These are phyloP conservation scores for Actenoides hombroni DNA, from an alignment of 2,113 vertebrate species.

Conservation along the genomic window DNA sequence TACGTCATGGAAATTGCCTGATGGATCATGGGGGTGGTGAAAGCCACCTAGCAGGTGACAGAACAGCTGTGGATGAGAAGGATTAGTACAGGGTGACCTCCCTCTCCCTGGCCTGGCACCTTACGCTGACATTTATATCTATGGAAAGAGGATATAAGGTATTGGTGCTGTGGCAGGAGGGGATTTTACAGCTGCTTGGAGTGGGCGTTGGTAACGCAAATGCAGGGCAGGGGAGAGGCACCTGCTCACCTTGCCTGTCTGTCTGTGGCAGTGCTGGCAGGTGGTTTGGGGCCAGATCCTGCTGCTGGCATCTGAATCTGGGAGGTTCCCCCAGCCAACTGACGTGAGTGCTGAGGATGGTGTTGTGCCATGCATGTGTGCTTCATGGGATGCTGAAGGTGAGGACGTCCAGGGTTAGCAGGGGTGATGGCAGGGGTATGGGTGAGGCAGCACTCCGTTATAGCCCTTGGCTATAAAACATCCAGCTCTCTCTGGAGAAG, in stretches of 20 bases:
- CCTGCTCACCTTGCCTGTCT: not conserved
- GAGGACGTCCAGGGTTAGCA: too few relatives aligned
- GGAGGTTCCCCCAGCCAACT: not conserved
- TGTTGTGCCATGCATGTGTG: fast-evolving
- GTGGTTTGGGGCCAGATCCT: not conserved
- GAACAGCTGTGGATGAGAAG: not conserved
- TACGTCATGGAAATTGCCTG: fast-evolving
- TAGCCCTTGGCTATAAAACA: not conserved
- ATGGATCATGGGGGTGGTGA: not conserved
- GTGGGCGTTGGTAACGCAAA: not conserved
- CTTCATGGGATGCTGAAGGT: not conserved
- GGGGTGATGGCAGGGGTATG: fast-evolving
- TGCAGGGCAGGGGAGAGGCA: not conserved
- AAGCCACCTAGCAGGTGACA: not conserved
- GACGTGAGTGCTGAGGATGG: not conserved
- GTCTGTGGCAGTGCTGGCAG: fast-evolving
- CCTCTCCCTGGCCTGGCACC: not conserved
- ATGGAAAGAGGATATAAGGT: not conserved
- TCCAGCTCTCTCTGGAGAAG: not conserved
- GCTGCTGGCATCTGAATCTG: too few relatives aligned
- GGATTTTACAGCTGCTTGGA: not conserved
- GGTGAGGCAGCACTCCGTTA: not conserved
- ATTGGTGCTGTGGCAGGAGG: not conserved
- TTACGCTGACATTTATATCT: not conserved
- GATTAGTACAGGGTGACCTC: not conserved